A percentile compares a stretch with the other conserved stretches of the same genome.
Conservation (phyloP, 92 coral and sea anemone species). For the Zoanthus sociatus region DNA sequence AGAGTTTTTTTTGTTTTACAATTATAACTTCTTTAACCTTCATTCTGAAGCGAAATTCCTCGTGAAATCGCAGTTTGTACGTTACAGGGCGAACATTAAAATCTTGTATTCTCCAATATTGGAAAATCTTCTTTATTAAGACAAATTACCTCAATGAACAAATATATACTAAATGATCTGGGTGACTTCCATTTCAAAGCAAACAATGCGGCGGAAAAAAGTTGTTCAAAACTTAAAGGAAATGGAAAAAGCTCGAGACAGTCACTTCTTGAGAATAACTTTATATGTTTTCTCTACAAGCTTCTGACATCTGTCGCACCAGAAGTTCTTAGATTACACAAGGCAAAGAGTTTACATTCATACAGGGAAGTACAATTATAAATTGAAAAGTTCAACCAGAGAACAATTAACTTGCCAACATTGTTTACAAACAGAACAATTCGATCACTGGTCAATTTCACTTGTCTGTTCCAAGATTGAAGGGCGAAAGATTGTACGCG, state of each 20-base stretch:
- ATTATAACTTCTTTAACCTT: neutral
- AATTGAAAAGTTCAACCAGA: constrained; percentile 41
- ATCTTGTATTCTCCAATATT: neutral
- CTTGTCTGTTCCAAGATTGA: constrained; percentile 17
- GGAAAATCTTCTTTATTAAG: neutral
- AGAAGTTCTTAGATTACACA: constrained; percentile 22
- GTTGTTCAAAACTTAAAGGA: neutral
- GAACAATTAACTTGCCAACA: constrained; percentile 11
- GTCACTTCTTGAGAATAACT: neutral
- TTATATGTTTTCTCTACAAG: neutral
- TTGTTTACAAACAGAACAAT: constrained; percentile 54
- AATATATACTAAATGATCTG: neutral
- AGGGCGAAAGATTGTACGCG: neutral
- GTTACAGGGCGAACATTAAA: neutral
- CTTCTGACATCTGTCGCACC: neutral
- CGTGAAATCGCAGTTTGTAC: neutral
- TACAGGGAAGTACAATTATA: constrained; percentile 25
- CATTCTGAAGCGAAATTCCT: constrained; percentile 1
- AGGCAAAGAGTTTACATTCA: constrained; percentile 17
- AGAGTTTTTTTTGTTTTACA: neutral
- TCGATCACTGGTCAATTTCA: constrained; percentile 28
- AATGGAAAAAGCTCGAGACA: neutral
- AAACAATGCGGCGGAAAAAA: neutral
- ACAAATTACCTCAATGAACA: constrained; percentile 3
- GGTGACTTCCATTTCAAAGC: neutral